These are phyloP conservation scores for Muraenolepis orangiensis DNA, from an alignment of 2,797 vertebrate species.

Conservation along the genomic window DNA sequence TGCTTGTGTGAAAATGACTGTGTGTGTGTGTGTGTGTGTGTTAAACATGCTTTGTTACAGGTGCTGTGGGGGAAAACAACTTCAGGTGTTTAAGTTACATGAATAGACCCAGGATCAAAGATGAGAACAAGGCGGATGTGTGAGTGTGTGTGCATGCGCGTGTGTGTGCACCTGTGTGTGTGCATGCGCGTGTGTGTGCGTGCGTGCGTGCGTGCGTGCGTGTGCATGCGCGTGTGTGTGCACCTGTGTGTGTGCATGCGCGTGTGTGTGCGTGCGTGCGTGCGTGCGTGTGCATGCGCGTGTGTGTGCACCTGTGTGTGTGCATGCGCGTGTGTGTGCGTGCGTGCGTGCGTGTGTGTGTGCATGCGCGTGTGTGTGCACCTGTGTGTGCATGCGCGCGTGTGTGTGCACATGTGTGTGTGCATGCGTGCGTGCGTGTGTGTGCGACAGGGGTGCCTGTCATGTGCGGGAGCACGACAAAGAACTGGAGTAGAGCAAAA, in stretches of 20 bases:
- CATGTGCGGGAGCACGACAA: slow-evolving; percentile 46
- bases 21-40: slow-evolving; percentile 9
- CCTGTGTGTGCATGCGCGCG: neutral
- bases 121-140: slow-evolving; percentile 43
- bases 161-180: slow-evolving; percentile 9
- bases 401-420: slow-evolving; percentile 9
- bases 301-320: neutral
- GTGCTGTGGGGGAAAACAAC: slow-evolving; percentile 48
- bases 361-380: slow-evolving; percentile 31
- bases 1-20: neutral
- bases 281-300: slow-evolving; percentile 53
- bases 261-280: neutral
- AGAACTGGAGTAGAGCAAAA: slow-evolving; percentile 15
- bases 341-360: no score
- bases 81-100: slow-evolving; percentile 59
- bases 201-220: neutral
- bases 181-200: slow-evolving; percentile 15
- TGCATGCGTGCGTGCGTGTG: no score
- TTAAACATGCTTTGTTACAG: slow-evolving; percentile 38
- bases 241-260: neutral
- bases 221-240: slow-evolving; percentile 39
- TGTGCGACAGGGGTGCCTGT: slow-evolving; percentile 6
- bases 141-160: neutral
- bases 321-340: neutral
- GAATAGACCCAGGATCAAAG: slow-evolving; percentile 57